phyloP scores from a whole-genome alignment of 1,140 invertebrate genomes.

The Drosophila ficusphila region DNA sequence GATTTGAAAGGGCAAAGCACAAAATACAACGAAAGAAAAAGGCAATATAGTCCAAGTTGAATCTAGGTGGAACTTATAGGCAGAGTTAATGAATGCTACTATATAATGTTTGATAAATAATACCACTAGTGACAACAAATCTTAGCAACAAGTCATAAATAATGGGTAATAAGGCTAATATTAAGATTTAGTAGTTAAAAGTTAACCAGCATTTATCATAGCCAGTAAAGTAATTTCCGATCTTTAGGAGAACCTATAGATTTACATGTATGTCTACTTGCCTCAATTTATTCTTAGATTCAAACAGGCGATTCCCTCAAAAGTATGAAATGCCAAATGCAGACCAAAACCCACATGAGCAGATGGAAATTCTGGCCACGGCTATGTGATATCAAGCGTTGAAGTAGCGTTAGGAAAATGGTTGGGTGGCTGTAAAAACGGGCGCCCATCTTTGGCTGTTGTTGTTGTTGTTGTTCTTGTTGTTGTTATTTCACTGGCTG shows the following conservation, averaged over 20 bases:
- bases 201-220: too few species aligned
- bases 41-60: not conserved
- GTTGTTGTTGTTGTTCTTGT: conserved; percentile 1
- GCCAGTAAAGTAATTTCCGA: too few species aligned
- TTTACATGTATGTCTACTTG: not conserved
- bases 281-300: conserved; percentile 4
- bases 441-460: conserved; percentile 14
- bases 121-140: too few species aligned
- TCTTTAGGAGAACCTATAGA: too few species aligned
- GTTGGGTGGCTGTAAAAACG: conserved; percentile 18
- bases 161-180: too few species aligned
- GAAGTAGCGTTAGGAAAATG: conserved; percentile 31
- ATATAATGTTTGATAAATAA: too few species aligned
- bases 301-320: conserved; percentile 11
- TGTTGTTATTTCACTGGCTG: not conserved
- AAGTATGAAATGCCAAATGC: conserved; percentile 49
- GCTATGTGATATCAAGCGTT: conserved; percentile 48
- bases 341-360: conserved; percentile 11
- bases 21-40: not conserved
- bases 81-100: too few species aligned
- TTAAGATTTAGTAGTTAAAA: too few species aligned
- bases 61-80: not conserved
- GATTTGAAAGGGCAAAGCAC: conserved; percentile 14
- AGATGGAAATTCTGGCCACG: conserved; percentile 37
- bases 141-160: too few species aligned